A percentile compares a stretch with the other conserved stretches of the same genome.
phyloP scores from a whole-genome alignment of 1,140 invertebrate genomes.

The Manduca sexta region DNA sequence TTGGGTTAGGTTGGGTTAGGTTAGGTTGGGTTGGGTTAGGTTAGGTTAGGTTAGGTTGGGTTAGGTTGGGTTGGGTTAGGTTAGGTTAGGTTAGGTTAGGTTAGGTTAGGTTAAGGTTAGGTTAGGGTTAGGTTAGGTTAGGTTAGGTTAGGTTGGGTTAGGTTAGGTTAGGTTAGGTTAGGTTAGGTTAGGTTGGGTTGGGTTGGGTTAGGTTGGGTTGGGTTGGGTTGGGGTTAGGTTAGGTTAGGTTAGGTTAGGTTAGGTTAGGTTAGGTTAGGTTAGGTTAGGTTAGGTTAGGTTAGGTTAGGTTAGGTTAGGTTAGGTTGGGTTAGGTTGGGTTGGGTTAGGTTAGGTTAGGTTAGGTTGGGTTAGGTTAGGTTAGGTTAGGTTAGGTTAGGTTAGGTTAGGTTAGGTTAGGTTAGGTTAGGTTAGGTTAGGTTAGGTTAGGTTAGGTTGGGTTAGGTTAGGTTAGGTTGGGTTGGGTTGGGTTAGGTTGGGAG shows the following conservation, averaged over 20 bases:
- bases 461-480: slow-evolving; percentile 7
- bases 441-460: slow-evolving; percentile 6
- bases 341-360: slow-evolving; percentile 25
- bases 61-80: too few relatives aligned
- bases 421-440: slow-evolving; percentile 5
- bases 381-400: slow-evolving; percentile 15
- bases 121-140: slow-evolving; percentile 14
- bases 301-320: slow-evolving; percentile 58
- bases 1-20: too few relatives aligned
- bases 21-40: too few relatives aligned
- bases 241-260: slow-evolving; percentile 30
- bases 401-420: slow-evolving; percentile 11
- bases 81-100: too few relatives aligned
- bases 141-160: slow-evolving; percentile 20
- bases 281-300: slow-evolving; percentile 36
- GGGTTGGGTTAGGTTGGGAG: slow-evolving; percentile 4
- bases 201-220: slow-evolving; percentile 30
- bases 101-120: too few relatives aligned
- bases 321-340: slow-evolving; percentile 46
- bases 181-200: slow-evolving; percentile 22
- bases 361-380: slow-evolving; percentile 13
- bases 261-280: slow-evolving; percentile 34
- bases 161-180: slow-evolving; percentile 18
- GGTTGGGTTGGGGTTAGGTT: slow-evolving; percentile 56
- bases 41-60: too few relatives aligned